These are phyloP conservation scores for Drosophila tani DNA, from an alignment of 1,140 invertebrate genomes.

Conservation along the genomic window DNA sequence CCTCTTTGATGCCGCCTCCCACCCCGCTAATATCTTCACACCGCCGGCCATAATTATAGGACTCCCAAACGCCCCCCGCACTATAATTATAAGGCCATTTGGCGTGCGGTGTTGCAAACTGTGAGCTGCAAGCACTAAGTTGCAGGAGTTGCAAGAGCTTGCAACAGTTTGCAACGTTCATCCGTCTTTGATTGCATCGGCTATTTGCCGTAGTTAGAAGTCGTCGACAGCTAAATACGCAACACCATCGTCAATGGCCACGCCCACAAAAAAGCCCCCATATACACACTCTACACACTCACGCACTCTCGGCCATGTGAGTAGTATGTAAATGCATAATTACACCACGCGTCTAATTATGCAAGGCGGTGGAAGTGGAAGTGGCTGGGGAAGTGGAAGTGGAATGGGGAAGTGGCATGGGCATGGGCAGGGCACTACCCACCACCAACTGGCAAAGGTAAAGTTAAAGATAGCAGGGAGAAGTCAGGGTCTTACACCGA, in stretches of 20 bases:
- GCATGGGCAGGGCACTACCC: slow-evolving; percentile 6
- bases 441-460: slow-evolving; percentile 19
- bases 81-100: slow-evolving; percentile 69
- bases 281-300: slow-evolving; percentile 12
- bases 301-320: slow-evolving; percentile 24
- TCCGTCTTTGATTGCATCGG: slow-evolving; percentile 54
- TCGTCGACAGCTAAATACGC: slow-evolving; percentile 54
- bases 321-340: slow-evolving; percentile 54
- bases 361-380: slow-evolving; percentile 31
- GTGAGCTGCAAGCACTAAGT: background rate
- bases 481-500: slow-evolving; percentile 12
- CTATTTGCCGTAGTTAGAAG: slow-evolving; percentile 26
- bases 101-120: slow-evolving; percentile 26
- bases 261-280: slow-evolving; percentile 58
- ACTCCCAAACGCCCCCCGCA: background rate
- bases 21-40: slow-evolving; percentile 28
- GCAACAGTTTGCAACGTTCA: slow-evolving; percentile 56
- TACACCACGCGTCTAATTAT: slow-evolving; percentile 77
- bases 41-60: slow-evolving; percentile 60
- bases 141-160: slow-evolving; percentile 14
- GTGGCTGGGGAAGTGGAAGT: slow-evolving; percentile 2
- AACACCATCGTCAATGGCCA: slow-evolving; percentile 44
- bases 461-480: background rate
- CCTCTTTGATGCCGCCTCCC: background rate
- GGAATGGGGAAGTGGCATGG: slow-evolving; percentile 2